Evolutionary conservation across 2,888 invertebrate species (phyloP).

Genomic region (Drosophila ezoana): DNA sequence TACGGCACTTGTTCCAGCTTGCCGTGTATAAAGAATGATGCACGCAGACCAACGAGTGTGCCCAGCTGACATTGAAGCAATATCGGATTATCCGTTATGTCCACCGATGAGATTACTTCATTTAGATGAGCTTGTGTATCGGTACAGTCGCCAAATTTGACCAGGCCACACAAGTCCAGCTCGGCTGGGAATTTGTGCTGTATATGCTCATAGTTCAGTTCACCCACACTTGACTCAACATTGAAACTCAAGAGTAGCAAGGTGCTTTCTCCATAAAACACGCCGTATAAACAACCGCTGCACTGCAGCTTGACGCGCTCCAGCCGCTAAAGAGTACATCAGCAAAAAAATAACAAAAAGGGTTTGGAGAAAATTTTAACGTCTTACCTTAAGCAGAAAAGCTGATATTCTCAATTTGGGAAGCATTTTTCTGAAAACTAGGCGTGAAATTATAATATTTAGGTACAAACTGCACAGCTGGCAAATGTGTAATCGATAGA

Average conservation of each 20-base stretch:
- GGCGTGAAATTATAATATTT: constrained; percentile 34
- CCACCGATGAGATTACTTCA: constrained; percentile 89
- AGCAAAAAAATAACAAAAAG: neutral
- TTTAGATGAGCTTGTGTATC: constrained; percentile 88
- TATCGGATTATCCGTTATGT: constrained; percentile 92
- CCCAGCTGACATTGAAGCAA: constrained; percentile 87
- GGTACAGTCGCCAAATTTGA: constrained; percentile 88
- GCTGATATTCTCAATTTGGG: constrained; percentile 90
- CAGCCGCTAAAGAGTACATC: constrained; percentile 86
- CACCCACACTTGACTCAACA: constrained; percentile 87
- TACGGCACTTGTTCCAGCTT: constrained; percentile 88
- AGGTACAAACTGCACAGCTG: constrained; percentile 69
- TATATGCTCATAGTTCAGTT: constrained; percentile 85
- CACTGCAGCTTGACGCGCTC: constrained; percentile 87
- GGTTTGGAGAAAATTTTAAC: neutral
- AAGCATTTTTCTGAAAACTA: constrained; percentile 86
- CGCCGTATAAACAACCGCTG: constrained; percentile 91
- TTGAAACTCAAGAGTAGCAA: constrained; percentile 89
- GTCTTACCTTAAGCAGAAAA: constrained; percentile 89
- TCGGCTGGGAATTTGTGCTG: constrained; percentile 90
- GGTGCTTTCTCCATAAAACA: constrained; percentile 90
- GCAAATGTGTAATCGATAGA: constrained; percentile 54
- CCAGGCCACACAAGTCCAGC: constrained; percentile 91
- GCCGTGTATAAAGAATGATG: constrained; percentile 90
- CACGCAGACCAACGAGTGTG: constrained; percentile 87